Percentiles rank a stretch among this genome's conserved stretches.
Conservation (phyloP, 2,888 invertebrate genomes). For the Lycocerus yunnanus region DNA sequence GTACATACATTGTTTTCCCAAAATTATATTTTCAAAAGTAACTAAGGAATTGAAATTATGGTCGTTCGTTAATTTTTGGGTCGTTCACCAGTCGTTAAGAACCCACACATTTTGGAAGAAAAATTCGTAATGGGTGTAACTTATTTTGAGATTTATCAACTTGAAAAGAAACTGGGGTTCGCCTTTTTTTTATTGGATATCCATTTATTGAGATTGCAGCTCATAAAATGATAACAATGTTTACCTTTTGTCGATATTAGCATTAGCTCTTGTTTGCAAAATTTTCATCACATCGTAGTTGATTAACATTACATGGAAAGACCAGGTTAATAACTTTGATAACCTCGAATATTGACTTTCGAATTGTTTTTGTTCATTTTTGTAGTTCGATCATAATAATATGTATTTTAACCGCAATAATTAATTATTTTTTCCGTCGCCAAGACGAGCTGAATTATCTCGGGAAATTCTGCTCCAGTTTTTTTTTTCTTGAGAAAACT, state of each 20-base stretch:
- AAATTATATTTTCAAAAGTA: background rate
- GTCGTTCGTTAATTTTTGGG: background rate
- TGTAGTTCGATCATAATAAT: too few species aligned
- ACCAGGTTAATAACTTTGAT: constrained; percentile 1
- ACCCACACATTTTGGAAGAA: background rate
- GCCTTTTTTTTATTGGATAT: background rate
- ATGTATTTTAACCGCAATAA: background rate
- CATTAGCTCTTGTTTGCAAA: background rate
- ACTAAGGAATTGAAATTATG: background rate
- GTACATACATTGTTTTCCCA: background rate
- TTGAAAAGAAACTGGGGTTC: background rate
- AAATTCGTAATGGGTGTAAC: background rate
- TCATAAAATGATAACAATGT: background rate
- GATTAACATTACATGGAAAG: background rate
- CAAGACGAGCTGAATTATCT: background rate
- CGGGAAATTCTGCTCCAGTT: too few species aligned
- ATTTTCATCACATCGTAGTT: background rate
- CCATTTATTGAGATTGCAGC: background rate
- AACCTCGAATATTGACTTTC: background rate
- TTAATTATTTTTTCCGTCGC: background rate
- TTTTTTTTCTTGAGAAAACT: too few species aligned
- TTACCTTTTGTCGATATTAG: background rate
- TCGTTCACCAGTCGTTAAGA: background rate
- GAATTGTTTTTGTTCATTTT: background rate
- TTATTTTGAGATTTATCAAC: background rate